These are phyloP conservation scores for Kradibia gibbosae DNA, from an alignment of 1,140 invertebrate genomes.

Conservation along the genomic window DNA sequence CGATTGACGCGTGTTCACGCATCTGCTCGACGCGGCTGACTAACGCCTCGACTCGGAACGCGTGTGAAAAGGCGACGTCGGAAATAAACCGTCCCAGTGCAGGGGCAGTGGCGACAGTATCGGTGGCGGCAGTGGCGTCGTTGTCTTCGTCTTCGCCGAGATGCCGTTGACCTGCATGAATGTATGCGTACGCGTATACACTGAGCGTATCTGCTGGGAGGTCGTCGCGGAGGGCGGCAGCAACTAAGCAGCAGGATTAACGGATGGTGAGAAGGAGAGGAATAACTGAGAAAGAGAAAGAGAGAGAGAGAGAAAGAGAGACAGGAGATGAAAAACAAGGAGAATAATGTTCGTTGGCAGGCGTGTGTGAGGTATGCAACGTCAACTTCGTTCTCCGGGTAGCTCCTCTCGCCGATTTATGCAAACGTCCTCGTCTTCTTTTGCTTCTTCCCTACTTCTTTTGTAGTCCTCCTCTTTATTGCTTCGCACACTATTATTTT, in stretches of 20 bases:
- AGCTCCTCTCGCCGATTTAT: constrained; percentile 24
- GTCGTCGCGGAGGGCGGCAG: background rate
- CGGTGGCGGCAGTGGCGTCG: background rate
- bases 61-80: constrained; percentile 45
- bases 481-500: no score
- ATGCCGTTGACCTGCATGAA: constrained; percentile 44
- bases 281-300: constrained; percentile 8
- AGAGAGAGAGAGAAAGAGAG: constrained; percentile 5
- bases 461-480: background rate
- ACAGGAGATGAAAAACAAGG: background rate
- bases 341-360: background rate
- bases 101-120: background rate
- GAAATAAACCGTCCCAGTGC: constrained; percentile 41
- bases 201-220: background rate
- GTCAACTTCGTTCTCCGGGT: constrained; percentile 42
- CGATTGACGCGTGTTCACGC: constrained; percentile 5
- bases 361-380: background rate
- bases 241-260: background rate
- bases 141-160: constrained; percentile 25
- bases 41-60: background rate
- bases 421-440: constrained; percentile 41
- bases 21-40: constrained; percentile 10
- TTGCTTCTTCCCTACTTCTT: constrained; percentile 9
- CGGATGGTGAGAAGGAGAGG: background rate
- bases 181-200: background rate